Conservation (phyloP, 2,888 invertebrate genomes). For the Litoditis marina region DNA sequence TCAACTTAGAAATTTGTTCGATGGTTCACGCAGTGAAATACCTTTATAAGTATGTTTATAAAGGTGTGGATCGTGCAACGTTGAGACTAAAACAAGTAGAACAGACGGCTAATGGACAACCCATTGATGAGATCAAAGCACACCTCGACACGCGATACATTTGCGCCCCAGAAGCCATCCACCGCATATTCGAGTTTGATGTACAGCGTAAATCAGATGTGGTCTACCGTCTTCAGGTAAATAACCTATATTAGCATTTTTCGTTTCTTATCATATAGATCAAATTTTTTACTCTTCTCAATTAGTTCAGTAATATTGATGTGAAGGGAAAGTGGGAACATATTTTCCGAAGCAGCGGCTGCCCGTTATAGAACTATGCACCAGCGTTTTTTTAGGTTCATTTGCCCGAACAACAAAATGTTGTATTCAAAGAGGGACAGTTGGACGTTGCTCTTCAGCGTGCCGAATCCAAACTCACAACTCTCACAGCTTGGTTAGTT, state of each 20-base stretch:
- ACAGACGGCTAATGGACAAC: background rate
- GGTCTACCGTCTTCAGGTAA: no score
- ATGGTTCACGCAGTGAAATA: conserved; percentile 38
- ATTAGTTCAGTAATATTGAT: no score
- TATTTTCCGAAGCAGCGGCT: no score
- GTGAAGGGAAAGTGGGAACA: no score
- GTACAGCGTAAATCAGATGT: conserved; percentile 20
- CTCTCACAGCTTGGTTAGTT: no score
- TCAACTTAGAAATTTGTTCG: conserved; percentile 55
- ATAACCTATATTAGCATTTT: conserved; percentile 5
- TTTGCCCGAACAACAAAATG: conserved; percentile 22
- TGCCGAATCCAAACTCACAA: no score
- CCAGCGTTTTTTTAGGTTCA: no score
- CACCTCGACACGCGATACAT: conserved; percentile 28
- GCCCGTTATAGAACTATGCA: no score
- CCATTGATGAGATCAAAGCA: conserved; percentile 19
- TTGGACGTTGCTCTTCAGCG: no score
- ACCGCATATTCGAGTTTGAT: conserved; percentile 26
- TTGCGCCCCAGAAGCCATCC: conserved; percentile 30
- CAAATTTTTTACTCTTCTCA: no score
- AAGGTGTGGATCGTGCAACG: conserved; percentile 42
- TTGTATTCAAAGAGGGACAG: conserved; percentile 14
- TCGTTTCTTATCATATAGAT: background rate
- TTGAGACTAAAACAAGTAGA: no score
- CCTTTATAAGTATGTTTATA: conserved; percentile 42